These are phyloP conservation scores for Acipenser oxyrinchus DNA, from an alignment of 2,797 vertebrate genomes.

Conservation along the genomic window DNA sequence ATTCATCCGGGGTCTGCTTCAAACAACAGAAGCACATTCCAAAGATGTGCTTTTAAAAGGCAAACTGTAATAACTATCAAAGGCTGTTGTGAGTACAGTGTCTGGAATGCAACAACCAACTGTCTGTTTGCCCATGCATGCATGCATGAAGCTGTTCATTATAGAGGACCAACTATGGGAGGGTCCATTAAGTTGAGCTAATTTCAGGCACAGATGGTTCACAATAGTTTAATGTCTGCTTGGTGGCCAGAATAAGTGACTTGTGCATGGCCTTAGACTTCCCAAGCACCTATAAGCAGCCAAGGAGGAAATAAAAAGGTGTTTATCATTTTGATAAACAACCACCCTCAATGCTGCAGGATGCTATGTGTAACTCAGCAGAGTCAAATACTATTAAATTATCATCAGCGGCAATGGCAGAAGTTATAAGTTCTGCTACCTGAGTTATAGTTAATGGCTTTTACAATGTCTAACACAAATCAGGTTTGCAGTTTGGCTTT, in stretches of 20 bases:
- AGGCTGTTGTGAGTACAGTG: constrained; percentile 18
- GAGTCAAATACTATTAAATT: constrained; percentile 63
- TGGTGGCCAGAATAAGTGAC: constrained; percentile 58
- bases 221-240: constrained; percentile 56
- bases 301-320: constrained; percentile 53
- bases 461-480: too few relatives aligned
- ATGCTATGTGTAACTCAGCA: constrained; percentile 42
- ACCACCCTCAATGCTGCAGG: constrained; percentile 42
- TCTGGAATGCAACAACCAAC: constrained; percentile 33
- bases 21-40: neutral
- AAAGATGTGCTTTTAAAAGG: neutral
- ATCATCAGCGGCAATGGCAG: constrained; percentile 54
- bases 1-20: too few relatives aligned
- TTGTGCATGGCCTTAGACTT: constrained; percentile 52
- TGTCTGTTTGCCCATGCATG: constrained; percentile 46
- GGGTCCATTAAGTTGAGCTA: constrained; percentile 52
- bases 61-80: neutral
- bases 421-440: constrained; percentile 48
- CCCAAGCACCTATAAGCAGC: constrained; percentile 48
- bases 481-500: too few relatives aligned
- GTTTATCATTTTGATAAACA: constrained; percentile 68
- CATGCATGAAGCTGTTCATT: constrained; percentile 34
- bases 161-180: constrained; percentile 42
- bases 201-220: constrained; percentile 64
- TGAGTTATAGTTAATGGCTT: constrained; percentile 25